These are phyloP conservation scores for Tenebrosternarchus preto DNA, from an alignment of 2,113 vertebrate species.

Conservation along the genomic window DNA sequence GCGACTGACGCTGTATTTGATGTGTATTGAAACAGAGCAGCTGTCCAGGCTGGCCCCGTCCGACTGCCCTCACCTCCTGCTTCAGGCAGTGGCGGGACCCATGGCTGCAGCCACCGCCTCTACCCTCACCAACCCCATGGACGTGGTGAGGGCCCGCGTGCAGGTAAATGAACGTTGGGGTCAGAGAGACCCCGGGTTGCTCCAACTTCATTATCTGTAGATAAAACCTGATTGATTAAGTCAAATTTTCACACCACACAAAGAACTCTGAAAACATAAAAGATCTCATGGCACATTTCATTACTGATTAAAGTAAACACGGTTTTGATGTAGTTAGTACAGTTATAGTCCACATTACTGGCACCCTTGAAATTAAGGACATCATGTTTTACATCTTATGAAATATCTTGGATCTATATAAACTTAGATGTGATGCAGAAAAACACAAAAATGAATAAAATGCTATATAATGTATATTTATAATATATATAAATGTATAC, in stretches of 20 bases:
- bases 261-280: background rate
- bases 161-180: no score
- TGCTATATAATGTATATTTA: no score
- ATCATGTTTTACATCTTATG: no score
- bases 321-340: background rate
- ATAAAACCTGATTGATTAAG: background rate
- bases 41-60: constrained; percentile 85
- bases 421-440: no score
- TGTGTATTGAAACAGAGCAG: constrained; percentile 77
- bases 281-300: background rate
- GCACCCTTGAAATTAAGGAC: no score
- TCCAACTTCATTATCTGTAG: background rate
- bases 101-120: constrained; percentile 92
- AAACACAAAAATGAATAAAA: no score
- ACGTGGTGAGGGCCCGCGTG: constrained; percentile 91
- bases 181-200: background rate
- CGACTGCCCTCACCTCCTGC: constrained; percentile 90
- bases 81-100: constrained; percentile 91
- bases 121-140: constrained; percentile 97
- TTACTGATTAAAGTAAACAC: background rate
- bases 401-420: no score
- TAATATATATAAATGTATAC: no score
- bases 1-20: background rate
- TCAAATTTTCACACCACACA: background rate
- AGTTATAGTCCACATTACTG: background rate